Percentiles rank a stretch among this genome's conserved stretches.
Evolutionary conservation across 2,888 invertebrate genomes (phyloP).

Genomic region (Spilarctia lutea): DNA sequence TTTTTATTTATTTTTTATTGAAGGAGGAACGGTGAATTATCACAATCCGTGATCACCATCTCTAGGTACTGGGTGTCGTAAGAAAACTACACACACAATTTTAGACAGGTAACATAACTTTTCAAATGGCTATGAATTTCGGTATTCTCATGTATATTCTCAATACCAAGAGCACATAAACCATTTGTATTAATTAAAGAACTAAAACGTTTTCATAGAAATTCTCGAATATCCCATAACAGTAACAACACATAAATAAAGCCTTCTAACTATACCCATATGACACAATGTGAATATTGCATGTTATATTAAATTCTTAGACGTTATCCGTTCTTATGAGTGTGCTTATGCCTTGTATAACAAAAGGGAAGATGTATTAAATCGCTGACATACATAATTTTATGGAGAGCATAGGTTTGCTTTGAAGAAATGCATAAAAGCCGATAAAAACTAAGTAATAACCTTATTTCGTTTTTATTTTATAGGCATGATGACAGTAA

Average conservation of each 20-base stretch:
- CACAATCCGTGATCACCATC: too few relatives aligned
- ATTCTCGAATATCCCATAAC: neutral
- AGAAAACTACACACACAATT: too few relatives aligned
- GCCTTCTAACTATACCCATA: constrained; percentile 10
- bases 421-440: neutral
- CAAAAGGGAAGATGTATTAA: constrained; percentile 17
- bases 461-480: too few relatives aligned
- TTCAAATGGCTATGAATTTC: too few relatives aligned
- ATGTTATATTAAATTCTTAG: constrained; percentile 50
- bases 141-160: too few relatives aligned
- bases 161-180: neutral
- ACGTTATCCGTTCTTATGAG: constrained; percentile 46
- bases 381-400: neutral
- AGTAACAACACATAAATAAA: constrained; percentile 6
- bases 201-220: neutral
- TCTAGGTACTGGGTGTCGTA: too few relatives aligned
- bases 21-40: too few relatives aligned
- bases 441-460: too few relatives aligned
- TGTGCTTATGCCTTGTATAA: constrained; percentile 18
- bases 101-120: too few relatives aligned
- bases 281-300: constrained; percentile 26
- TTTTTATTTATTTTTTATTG: too few relatives aligned
- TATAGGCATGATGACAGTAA: too few relatives aligned
- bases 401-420: constrained; percentile 8
- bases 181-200: neutral